These are phyloP conservation scores for Pterostichus madidus DNA, from an alignment of 2,888 invertebrate species.

Conservation along the genomic window DNA sequence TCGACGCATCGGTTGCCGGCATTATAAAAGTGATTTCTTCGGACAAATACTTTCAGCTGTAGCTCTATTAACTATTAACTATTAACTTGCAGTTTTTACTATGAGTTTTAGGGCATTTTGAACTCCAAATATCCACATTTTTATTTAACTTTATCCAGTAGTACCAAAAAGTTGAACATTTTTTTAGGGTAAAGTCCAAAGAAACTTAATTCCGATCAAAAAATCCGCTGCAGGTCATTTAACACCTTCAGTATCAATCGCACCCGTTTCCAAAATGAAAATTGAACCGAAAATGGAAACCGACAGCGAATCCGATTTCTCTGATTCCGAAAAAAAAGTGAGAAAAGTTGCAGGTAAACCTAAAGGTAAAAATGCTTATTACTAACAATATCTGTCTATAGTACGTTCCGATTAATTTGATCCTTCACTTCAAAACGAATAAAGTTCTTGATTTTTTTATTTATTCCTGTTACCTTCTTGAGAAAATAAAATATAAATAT, in stretches of 20 bases:
- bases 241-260: conserved; percentile 78
- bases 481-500: too few species aligned
- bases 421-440: neutral
- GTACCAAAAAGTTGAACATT: too few species aligned
- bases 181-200: conserved; percentile 58
- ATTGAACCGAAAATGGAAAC: conserved; percentile 69
- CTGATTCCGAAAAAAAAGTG: conserved; percentile 55
- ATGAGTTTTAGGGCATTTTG: too few species aligned
- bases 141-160: too few species aligned
- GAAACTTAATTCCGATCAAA: conserved; percentile 69
- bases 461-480: too few species aligned
- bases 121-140: too few species aligned
- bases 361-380: conserved; percentile 67
- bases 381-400: conserved; percentile 32
- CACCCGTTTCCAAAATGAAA: conserved; percentile 75
- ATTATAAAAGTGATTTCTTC: too few species aligned
- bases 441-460: too few species aligned
- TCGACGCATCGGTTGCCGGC: too few species aligned
- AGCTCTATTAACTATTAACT: too few species aligned
- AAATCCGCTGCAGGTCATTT: conserved; percentile 73
- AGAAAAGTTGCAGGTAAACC: conserved; percentile 67
- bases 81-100: too few species aligned
- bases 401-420: neutral
- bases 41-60: too few species aligned
- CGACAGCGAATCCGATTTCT: conserved; percentile 68